Evolutionary conservation across 2,113 vertebrate genomes (phyloP).

Genomic region (Spermophilus dauricus): DNA sequence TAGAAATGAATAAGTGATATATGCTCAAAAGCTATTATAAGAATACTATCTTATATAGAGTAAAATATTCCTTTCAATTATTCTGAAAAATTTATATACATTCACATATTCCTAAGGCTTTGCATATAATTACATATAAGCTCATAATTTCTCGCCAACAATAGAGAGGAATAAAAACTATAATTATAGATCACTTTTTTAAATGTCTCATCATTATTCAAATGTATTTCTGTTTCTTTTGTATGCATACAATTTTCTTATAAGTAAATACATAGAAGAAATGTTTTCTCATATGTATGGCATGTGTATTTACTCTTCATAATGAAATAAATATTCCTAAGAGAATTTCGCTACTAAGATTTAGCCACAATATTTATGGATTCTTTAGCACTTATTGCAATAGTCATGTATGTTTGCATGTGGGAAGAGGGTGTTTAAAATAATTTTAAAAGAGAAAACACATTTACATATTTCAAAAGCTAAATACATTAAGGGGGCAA

Average conservation of each 20-base stretch:
- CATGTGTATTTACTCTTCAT: not conserved
- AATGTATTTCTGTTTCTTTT: not conserved
- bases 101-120: not conserved
- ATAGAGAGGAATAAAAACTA: not conserved
- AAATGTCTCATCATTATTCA: conserved; percentile 11
- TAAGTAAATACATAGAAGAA: not conserved
- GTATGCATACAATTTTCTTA: not conserved
- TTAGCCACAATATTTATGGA: not conserved
- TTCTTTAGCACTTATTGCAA: not conserved
- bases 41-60: not conserved
- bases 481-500: not conserved
- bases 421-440: not conserved
- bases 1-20: not conserved
- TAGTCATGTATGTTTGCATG: not conserved
- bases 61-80: conserved; percentile 36
- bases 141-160: conserved; percentile 29
- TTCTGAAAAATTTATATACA: conserved; percentile 10
- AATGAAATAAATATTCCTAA: not conserved
- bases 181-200: conserved; percentile 59
- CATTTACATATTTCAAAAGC: not conserved
- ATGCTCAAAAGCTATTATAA: conserved; percentile 58
- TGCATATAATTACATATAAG: conserved; percentile 34
- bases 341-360: not conserved
- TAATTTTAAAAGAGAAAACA: not conserved
- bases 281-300: not conserved